Conservation (phyloP, 2,888 invertebrate genomes). For the Ornithoptera priamus region DNA sequence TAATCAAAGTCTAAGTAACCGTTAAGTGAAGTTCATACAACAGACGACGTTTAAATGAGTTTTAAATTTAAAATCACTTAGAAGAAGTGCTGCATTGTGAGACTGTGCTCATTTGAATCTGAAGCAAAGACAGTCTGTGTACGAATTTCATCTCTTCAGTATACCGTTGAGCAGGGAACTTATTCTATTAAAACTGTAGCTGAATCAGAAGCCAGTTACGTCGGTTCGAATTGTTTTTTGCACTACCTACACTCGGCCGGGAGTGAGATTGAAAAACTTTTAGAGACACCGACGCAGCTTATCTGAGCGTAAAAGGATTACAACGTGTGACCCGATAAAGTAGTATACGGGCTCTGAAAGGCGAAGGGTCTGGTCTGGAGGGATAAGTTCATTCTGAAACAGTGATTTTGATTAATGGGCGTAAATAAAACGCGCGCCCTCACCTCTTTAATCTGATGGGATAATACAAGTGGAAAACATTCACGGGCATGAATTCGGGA, state of each 20-base stretch:
- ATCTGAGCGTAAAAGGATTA: slow-evolving; percentile 27
- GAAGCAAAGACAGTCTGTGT: no score
- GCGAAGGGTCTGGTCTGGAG: slow-evolving; percentile 11
- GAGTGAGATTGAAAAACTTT: slow-evolving; percentile 30
- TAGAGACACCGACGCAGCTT: slow-evolving; percentile 21
- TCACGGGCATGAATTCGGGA: neutral
- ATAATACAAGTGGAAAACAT: slow-evolving; percentile 6
- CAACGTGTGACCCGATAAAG: slow-evolving; percentile 25
- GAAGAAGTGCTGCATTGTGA: no score
- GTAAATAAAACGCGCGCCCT: slow-evolving; percentile 27
- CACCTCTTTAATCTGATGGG: slow-evolving; percentile 32
- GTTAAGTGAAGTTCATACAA: no score
- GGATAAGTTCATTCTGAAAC: slow-evolving; percentile 30
- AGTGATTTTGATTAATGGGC: slow-evolving; percentile 33
- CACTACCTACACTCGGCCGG: slow-evolving; percentile 14
- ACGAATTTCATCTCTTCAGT: no score
- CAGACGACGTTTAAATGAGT: no score
- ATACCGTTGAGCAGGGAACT: slow-evolving; percentile 5
- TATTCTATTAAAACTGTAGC: slow-evolving; percentile 25
- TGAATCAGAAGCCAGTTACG: slow-evolving; percentile 19
- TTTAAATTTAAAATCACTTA: no score
- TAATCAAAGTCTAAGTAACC: no score
- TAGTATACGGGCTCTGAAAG: slow-evolving; percentile 10
- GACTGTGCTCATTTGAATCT: no score
- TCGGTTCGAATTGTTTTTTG: slow-evolving; percentile 23